A percentile compares a stretch with the other conserved stretches of the same genome.
Evolutionary conservation across 1,140 invertebrate genomes (phyloP).

Genomic region (Drepana arcuata): DNA sequence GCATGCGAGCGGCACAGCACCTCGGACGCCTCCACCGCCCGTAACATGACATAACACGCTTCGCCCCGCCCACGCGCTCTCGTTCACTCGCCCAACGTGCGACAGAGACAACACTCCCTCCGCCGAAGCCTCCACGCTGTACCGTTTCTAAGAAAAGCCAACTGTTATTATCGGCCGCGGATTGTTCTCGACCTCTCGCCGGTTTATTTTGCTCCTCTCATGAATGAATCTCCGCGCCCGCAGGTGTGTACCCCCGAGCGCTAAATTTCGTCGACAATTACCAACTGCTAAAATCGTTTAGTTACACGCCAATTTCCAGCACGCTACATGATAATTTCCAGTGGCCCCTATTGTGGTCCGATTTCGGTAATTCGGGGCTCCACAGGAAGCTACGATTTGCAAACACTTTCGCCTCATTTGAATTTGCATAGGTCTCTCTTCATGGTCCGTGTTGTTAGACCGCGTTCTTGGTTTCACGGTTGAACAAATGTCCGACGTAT

Average conservation of each 20-base stretch:
- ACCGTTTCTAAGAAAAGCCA: slow-evolving; percentile 65
- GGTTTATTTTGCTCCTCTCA: slow-evolving; percentile 40
- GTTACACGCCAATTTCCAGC: slow-evolving; percentile 41
- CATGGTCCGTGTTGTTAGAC: slow-evolving; percentile 22
- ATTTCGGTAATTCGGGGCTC: slow-evolving; percentile 34
- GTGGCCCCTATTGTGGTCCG: slow-evolving; percentile 35
- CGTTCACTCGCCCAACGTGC: slow-evolving; percentile 31
- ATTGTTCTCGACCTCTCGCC: slow-evolving; percentile 57
- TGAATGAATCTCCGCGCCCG: slow-evolving; percentile 59
- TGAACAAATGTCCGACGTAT: slow-evolving; percentile 21
- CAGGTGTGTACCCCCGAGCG: slow-evolving; percentile 57
- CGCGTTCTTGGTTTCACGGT: slow-evolving; percentile 23
- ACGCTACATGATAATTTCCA: slow-evolving; percentile 57
- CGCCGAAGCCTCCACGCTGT: slow-evolving; percentile 55
- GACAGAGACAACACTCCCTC: slow-evolving; percentile 37
- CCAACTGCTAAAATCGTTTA: slow-evolving; percentile 35
- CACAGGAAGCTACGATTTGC: slow-evolving; percentile 45
- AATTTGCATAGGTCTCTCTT: slow-evolving; percentile 26
- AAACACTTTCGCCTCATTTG: slow-evolving; percentile 34
- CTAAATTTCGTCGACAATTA: slow-evolving; percentile 46
- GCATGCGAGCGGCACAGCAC: slow-evolving; percentile 26
- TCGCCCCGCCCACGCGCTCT: slow-evolving; percentile 55
- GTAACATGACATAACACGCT: slow-evolving; percentile 46
- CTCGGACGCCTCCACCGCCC: slow-evolving; percentile 34
- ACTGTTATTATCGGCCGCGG: slow-evolving; percentile 61